Percentiles rank a stretch among this genome's conserved stretches.
phyloP scores from a whole-genome alignment of 30 jellyfish, hydroid and myxozoan genomes.

The Aurelia sp. region DNA sequence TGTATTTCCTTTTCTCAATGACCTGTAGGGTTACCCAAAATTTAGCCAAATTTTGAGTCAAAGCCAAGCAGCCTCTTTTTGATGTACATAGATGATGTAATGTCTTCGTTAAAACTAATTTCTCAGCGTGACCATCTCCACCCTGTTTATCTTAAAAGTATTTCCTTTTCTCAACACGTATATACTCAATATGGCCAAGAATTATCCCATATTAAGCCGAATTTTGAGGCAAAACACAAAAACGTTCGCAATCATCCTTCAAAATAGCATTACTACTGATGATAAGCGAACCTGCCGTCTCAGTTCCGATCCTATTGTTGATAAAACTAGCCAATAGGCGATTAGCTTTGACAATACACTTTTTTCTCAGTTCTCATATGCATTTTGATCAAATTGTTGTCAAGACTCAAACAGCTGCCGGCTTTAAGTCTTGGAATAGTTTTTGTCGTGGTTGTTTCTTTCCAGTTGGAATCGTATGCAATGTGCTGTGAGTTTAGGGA shows the following conservation, averaged over 20 bases:
- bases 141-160: too few species aligned
- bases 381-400: conserved; percentile 45
- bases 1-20: not conserved
- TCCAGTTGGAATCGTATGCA: conserved; percentile 34
- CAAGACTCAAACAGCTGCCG: conserved; percentile 72
- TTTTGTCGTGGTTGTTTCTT: conserved; percentile 41
- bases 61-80: not conserved
- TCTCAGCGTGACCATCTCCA: too few species aligned
- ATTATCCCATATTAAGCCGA: conserved; percentile 28
- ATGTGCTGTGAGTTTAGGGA: conserved; percentile 58
- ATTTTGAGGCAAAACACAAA: conserved; percentile 26
- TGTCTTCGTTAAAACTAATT: too few species aligned
- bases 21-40: conserved; percentile 7
- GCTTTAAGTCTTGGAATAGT: conserved; percentile 26
- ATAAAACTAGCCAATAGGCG: conserved; percentile 40
- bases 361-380: conserved; percentile 34
- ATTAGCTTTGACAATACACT: conserved; percentile 33
- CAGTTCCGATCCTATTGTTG: not conserved
- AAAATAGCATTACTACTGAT: conserved; percentile 26
- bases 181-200: conserved; percentile 7
- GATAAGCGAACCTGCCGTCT: conserved; percentile 14
- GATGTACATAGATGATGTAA: too few species aligned
- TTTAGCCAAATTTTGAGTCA: conserved; percentile 21
- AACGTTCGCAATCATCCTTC: conserved; percentile 16
- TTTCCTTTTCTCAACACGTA: too few species aligned